These are phyloP conservation scores for Aspidiotus rigidus DNA, from an alignment of 2,888 invertebrate genomes.

Conservation along the genomic window DNA sequence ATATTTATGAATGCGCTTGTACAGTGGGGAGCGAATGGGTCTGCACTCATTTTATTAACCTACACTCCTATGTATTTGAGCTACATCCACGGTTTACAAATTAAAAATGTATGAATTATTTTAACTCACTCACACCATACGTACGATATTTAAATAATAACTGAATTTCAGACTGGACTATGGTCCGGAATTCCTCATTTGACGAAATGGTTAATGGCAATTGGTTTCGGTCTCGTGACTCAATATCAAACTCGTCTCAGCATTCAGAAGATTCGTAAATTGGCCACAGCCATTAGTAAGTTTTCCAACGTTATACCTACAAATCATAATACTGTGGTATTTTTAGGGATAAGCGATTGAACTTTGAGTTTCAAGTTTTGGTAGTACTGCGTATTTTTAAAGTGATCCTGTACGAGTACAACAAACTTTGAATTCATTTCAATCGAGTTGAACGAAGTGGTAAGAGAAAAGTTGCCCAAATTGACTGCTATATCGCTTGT, in stretches of 20 bases:
- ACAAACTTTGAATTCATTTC: too few species aligned
- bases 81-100: slow-evolving; percentile 57
- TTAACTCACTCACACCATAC: too few species aligned
- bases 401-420: too few species aligned
- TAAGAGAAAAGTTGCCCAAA: too few species aligned
- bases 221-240: slow-evolving; percentile 40
- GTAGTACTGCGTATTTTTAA: too few species aligned
- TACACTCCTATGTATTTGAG: slow-evolving; percentile 62
- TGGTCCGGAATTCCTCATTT: slow-evolving; percentile 38
- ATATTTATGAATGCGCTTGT: slow-evolving; percentile 57
- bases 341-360: too few species aligned
- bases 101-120: too few species aligned
- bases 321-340: not conserved
- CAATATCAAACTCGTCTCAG: slow-evolving; percentile 53
- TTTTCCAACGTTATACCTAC: too few species aligned
- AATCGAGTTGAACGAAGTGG: too few species aligned
- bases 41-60: slow-evolving; percentile 59
- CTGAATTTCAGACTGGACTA: slow-evolving; percentile 37
- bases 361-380: too few species aligned
- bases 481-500: too few species aligned
- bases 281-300: slow-evolving; percentile 54
- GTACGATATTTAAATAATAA: too few species aligned
- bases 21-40: slow-evolving; percentile 61
- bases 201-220: slow-evolving; percentile 36
- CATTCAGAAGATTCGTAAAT: slow-evolving; percentile 54